phyloP scores from a whole-genome alignment of 2,797 vertebrate genomes.

The Sorex maritimensis region DNA sequence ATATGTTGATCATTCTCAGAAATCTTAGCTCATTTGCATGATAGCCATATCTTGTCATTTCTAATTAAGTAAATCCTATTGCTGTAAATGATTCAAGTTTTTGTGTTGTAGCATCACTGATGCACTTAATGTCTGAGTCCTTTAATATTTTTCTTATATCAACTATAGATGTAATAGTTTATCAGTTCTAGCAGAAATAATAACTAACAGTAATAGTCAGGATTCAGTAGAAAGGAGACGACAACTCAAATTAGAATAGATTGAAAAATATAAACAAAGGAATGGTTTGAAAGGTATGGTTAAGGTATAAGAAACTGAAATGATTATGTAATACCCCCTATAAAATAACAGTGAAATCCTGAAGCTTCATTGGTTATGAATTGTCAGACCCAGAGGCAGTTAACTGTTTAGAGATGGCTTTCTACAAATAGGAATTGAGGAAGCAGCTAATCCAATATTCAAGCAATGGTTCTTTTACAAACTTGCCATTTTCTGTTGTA shows the following conservation, averaged over 20 bases:
- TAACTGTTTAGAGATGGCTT: not conserved
- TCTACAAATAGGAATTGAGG: not conserved
- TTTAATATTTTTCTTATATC: slow-evolving; percentile 23
- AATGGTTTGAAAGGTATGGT: not conserved
- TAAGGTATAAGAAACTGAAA: not conserved
- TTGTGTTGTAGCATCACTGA: not conserved
- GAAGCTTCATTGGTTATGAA: not conserved
- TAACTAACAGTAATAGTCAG: not conserved
- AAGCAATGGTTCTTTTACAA: slow-evolving; percentile 2
- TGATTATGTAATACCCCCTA: not conserved
- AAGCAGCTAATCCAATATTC: not conserved
- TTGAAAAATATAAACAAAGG: slow-evolving; percentile 28
- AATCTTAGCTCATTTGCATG: slow-evolving; percentile 27
- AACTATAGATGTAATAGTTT: not conserved
- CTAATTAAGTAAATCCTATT: slow-evolving; percentile 4
- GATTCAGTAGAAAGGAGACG: not conserved
- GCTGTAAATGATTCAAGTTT: not conserved
- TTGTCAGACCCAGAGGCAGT: not conserved
- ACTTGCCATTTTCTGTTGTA: slow-evolving; percentile 13
- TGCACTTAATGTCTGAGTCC: not conserved
- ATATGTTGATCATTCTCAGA: slow-evolving; percentile 39
- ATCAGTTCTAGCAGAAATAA: not conserved
- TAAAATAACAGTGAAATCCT: not conserved
- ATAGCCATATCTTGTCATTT: not conserved
- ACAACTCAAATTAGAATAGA: not conserved